Evolutionary conservation across 23 tunicate species (phyloP), one percentile per base, ranked within the genome.

Genomic region (Ascidia mentula): DNA sequence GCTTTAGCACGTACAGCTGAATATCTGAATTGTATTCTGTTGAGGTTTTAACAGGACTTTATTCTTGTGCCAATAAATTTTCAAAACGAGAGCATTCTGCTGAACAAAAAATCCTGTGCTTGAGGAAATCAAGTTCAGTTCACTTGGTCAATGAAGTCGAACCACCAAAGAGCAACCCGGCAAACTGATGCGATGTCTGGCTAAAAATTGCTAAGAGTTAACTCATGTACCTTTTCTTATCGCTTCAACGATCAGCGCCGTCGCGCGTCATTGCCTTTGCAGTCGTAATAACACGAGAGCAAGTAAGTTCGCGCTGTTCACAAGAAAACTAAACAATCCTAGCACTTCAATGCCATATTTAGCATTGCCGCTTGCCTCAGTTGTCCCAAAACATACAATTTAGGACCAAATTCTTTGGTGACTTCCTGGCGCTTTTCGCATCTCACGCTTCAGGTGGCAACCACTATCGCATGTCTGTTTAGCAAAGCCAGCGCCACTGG

Each of bases 371-470:
- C 24, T 53, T 53, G 65, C 65, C 65, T 28, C 13, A 9, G 24
- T 28, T 53, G 65, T 9, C 24, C 28, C n/a, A 28, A 26, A 53
- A 9, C 65, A 20, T 53, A 28, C 24, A 5, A 53, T 28, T 53
- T 42, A 28, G 65, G 13, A 26, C 65, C 24, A 5, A 53, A 53
- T 53, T 28, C 65, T 53, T 9, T 9, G 65, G 65, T 53, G 22
- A 53, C 65, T 20, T 53, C 13, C 1, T 28, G 22, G 65, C 22
- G 28, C 28, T 28, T 20, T 3, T 26, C 34, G 13, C 17, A 74
- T 74, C 78, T 37, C 78, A 74, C 78, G 78, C 45, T 74, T 74
- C 78, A 74, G 78, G 78, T 74, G 78, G 37, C 40, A 74, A 38
- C 40, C 28, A 74, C 78, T 38, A 74, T 74, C 78, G 38, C 22